Evolutionary conservation across 2,888 invertebrate genomes (phyloP), one percentile per base, ranked within the genome.

Genomic region (Watsonalla cultraria): DNA sequence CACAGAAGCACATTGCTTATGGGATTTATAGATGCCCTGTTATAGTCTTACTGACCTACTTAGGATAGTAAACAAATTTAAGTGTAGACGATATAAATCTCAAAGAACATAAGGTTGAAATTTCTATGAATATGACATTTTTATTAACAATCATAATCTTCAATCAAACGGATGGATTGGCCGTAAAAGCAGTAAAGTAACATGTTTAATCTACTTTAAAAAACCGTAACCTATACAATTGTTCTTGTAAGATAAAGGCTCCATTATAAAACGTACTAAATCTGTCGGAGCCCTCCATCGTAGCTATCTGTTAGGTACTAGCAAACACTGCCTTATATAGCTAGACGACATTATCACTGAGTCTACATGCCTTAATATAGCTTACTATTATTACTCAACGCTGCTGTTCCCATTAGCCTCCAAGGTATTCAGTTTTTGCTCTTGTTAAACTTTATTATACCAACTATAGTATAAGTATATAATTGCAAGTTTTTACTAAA

Each of bases 161-260:
- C 24, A 24, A 24, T 24, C 24, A 24, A 24, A 24, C 24, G 24
- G 24, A 24, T 4, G 24, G 24, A 24, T 24, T 24, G 24, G 24
- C 24, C 24, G 24, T 24, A 24, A 24, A 24, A 37, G 7, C 37
- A 5, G 37, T 35, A 35, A 35, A 35, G 7, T 33, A 13, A 33
- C 34, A 9, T 47, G 35, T 48, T 37, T 48, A 48, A n/a, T 35
- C 48, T 48, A 13, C 35, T 34, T 35, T 35, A 34, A 13, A 35
- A 51, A 56, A 55, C 56, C 47, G 56, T 56, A 55, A 53, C 57
- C 54, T 55, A 61, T 65, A 70, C 68, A 76, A 75, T 74, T 71
- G 70, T 76, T 74, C 72, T 72, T 62, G 39, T 46, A 49, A 74
- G 79, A 79, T 78, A 82, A 78, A 66, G 65, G 69, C 68, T 72